Evolutionary conservation across 2,797 vertebrate species (phyloP).

Genomic region (Eulemur albifrons): DNA sequence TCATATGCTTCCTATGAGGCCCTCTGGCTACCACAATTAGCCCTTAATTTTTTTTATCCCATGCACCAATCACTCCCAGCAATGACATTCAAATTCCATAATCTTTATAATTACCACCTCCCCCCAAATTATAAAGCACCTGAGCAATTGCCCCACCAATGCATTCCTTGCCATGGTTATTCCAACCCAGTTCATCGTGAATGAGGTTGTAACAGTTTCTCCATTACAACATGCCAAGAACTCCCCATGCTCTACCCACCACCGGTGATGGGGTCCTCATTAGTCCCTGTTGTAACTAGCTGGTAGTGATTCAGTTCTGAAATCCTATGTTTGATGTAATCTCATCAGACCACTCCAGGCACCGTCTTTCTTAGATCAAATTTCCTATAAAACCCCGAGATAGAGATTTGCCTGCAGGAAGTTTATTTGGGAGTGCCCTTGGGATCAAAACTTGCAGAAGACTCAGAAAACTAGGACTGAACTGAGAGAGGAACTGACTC

Average conservation of each 20-base stretch:
- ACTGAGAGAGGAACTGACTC: not conserved
- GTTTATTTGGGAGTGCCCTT: not conserved
- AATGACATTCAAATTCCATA: not conserved
- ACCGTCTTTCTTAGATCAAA: not conserved
- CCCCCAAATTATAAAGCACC: not conserved
- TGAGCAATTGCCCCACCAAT: not conserved
- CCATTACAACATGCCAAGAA: not conserved
- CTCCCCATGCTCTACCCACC: not conserved
- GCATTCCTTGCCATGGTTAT: not conserved
- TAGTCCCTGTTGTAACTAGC: not conserved
- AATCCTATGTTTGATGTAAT: not conserved
- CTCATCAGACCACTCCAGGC: not conserved
- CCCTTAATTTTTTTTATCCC: not conserved
- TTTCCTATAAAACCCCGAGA: not conserved
- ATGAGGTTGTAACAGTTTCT: not conserved
- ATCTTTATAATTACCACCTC: not conserved
- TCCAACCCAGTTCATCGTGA: not conserved
- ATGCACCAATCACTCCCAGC: not conserved
- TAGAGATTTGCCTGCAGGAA: not conserved
- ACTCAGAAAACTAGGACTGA: not conserved
- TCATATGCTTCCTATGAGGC: too few relatives aligned
- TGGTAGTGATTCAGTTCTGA: not conserved
- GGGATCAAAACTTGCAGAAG: not conserved
- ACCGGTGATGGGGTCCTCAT: not conserved
- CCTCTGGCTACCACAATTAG: too few relatives aligned